phyloP scores from a whole-genome alignment of 1,140 invertebrate species.

The Catajapyx aquilonaris region DNA sequence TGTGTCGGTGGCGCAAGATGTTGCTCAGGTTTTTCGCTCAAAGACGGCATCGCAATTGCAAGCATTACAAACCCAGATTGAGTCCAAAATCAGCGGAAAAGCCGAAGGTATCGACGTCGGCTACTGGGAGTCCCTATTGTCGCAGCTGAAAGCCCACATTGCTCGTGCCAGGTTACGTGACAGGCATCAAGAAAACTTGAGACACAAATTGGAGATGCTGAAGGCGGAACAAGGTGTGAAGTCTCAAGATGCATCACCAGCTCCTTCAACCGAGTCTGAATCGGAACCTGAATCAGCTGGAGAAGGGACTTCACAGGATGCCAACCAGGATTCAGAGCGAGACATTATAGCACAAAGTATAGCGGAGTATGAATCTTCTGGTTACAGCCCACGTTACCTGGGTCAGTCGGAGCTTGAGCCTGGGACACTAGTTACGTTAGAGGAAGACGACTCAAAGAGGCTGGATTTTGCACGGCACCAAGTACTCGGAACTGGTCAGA shows the following conservation, averaged over 20 bases:
- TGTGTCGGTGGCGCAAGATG: slow-evolving; percentile 73
- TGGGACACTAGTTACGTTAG: slow-evolving; percentile 53
- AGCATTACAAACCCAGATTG: slow-evolving; percentile 64
- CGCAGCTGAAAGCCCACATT: slow-evolving; percentile 88
- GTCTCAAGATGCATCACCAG: too few species aligned
- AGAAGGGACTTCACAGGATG: too few species aligned
- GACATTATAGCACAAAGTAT: slow-evolving; percentile 34
- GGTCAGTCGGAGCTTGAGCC: slow-evolving; percentile 48
- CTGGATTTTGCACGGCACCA: slow-evolving; percentile 47
- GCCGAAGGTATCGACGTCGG: slow-evolving; percentile 85
- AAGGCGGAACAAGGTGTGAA: slow-evolving; percentile 67
- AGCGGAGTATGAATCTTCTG: slow-evolving; percentile 49
- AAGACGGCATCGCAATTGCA: slow-evolving; percentile 75
- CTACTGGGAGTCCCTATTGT: slow-evolving; percentile 90
- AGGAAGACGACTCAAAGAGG: slow-evolving; percentile 54
- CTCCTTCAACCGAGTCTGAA: too few species aligned
- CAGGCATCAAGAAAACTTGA: slow-evolving; percentile 77
- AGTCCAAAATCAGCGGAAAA: slow-evolving; percentile 61
- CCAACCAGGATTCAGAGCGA: slow-evolving; percentile 13
- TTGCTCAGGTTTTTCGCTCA: slow-evolving; percentile 75
- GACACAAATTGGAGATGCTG: slow-evolving; percentile 67
- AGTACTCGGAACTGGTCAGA: slow-evolving; percentile 30
- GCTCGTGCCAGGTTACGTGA: slow-evolving; percentile 77
- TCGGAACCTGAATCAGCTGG: too few species aligned
- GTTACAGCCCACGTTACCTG: slow-evolving; percentile 65